Evolutionary conservation across 35 echinoderm and acorn worm species (phyloP), one percentile per base, ranked within the genome.

Genomic region (Lytechinus pictus): DNA sequence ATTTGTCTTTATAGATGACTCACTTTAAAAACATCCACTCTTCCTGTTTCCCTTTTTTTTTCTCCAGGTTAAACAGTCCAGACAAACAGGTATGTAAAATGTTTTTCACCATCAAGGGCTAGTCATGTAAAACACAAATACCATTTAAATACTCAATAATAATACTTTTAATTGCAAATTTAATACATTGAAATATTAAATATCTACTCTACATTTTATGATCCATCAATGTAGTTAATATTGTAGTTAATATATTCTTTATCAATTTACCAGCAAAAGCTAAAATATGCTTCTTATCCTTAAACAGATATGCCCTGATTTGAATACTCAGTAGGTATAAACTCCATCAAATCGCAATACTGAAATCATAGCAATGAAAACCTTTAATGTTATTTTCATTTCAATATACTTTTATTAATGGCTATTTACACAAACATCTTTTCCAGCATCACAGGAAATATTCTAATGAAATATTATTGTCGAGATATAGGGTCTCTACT

Each of bases 1-100:
- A 29, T 90, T 90, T 90, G 88, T 90, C 52, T 44, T 90, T 21
- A n/a, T 27, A 90, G 66, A 24, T 79, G 66, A 79, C 66, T 79
- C 66, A 79, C 66, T 79, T 79, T 7, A 79, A 79, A 19, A 24
- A 79, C 66, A 79, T 24, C 66, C 19, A 24, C n/a, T 79, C 66
- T 79, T 6, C 11, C 61, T 16, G 66, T 79, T 79, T 79, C 56
- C n/a, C 19, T 24, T n/a, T 79, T 24, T n/a, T 14, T 79, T 79
- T 79, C 66, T 79, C 66, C n/a, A 16, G 66, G 14, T 58, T 13
- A 79, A n/a, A 24, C 66, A 79, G 66, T 79, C 21, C 21, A 24
- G 19, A 79, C 66, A 79, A 7, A 79, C 13, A 6, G 19, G 21
- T 24, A 79, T n/a, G 3, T 79, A 79, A 44, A 44, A 44, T 44